Evolutionary conservation across 2,888 invertebrate genomes (phyloP), one percentile per base, ranked within the genome.

Genomic region (Conops quadrifasciatus): DNA sequence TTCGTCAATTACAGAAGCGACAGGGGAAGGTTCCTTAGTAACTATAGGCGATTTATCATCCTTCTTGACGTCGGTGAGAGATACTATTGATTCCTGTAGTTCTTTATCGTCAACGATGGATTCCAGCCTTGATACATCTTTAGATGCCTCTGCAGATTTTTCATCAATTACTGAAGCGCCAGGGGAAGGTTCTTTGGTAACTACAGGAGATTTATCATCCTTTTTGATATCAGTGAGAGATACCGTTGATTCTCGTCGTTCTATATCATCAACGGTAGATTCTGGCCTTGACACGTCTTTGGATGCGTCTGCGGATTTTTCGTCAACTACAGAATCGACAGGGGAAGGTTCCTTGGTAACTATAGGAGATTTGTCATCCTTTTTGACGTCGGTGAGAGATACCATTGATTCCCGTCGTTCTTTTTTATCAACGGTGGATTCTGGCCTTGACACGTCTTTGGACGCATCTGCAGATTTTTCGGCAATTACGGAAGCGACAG

Each of bases 171-270:
- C 28, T 2, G 72, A 73, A n/a, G 63, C 26, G n/a, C 43, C 30
- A 43, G 19, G 70, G 2, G 69, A 69, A 15, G 45, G 19, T 82
- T n/a, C 85, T 81, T 0, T 70, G 1, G 53, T 47, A 0, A 16
- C 43, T 13, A 11, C 16, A 1, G 24, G 13, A 53, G 69, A 67
- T 64, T 70, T 62, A 4, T 72, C 74, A 21, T 72, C 74, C 36
- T 36, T 9, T 36, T 36, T 36, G 36, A 4, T 36, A 7, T 72
- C 74, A 9, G 68, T 74, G 0, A 70, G 68, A 0, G 78, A 75
- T n/a, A 43, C 26, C 65, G 75, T 24, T 0, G 75, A 75, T 51
- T 73, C 72, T 21, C 72, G 19, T 36, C 68, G 67, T 70, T 19
- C 15, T n/a, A 15, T 30, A 13, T 66, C 53, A 11, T 64, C 72